Percentiles rank a stretch among this genome's conserved stretches.
Evolutionary conservation across 2,797 vertebrate genomes (phyloP).

Genomic region (Acanthiza pusilla): DNA sequence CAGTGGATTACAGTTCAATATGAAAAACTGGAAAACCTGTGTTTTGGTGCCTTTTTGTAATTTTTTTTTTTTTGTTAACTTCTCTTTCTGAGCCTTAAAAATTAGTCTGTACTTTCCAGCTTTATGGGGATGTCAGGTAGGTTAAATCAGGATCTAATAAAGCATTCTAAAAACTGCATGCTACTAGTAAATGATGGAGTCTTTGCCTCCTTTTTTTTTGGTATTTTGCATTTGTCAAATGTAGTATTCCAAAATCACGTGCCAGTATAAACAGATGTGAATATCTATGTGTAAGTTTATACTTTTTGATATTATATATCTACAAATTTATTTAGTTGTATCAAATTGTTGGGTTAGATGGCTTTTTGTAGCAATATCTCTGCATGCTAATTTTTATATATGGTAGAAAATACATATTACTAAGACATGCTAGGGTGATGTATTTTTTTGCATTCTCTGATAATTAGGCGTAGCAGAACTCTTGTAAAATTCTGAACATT

Average conservation of each 20-base stretch:
- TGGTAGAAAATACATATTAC: neutral
- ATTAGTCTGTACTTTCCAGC: neutral
- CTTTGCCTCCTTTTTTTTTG: neutral
- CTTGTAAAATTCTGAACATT: neutral
- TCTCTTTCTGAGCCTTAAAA: neutral
- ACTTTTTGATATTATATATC: neutral
- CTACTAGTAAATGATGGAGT: neutral
- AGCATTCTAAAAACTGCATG: neutral
- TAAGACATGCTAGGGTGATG: neutral
- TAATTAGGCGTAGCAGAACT: neutral
- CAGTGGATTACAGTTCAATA: neutral
- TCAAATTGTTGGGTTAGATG: neutral
- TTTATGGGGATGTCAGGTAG: neutral
- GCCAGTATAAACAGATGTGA: neutral
- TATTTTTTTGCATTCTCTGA: neutral
- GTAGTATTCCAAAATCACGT: neutral
- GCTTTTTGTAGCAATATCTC: neutral
- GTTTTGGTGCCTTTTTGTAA: neutral
- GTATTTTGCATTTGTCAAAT: neutral
- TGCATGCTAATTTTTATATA: neutral
- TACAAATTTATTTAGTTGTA: neutral
- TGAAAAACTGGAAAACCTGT: neutral
- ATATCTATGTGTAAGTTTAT: neutral
- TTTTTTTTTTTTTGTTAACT: neutral
- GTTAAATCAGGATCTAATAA: neutral